Evolutionary conservation across 2,888 invertebrate species (phyloP).

Genomic region (Troides aeacus): DNA sequence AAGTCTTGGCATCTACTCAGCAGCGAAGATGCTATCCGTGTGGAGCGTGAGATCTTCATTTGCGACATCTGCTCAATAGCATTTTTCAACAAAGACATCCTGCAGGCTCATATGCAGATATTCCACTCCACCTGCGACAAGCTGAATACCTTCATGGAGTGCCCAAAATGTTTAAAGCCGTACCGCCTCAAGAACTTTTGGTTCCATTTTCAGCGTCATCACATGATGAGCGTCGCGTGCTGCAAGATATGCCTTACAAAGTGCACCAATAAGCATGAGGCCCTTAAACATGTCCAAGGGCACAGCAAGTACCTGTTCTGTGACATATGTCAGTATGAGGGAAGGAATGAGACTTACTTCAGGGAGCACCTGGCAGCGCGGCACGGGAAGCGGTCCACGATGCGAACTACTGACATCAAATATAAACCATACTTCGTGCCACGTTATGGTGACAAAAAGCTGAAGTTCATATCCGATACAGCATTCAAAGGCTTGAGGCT

Average conservation of each 20-base stretch:
- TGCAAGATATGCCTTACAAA: slow-evolving; percentile 52
- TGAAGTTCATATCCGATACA: slow-evolving; percentile 13
- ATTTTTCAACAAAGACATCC: slow-evolving; percentile 57
- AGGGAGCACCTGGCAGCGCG: slow-evolving; percentile 37
- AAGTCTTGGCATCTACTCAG: slow-evolving; percentile 48
- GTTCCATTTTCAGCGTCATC: slow-evolving; percentile 50
- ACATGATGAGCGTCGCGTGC: slow-evolving; percentile 38
- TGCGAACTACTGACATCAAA: background rate
- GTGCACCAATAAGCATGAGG: slow-evolving; percentile 29
- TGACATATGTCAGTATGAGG: slow-evolving; percentile 42
- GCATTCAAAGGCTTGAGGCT: slow-evolving; percentile 12
- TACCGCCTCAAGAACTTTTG: slow-evolving; percentile 33
- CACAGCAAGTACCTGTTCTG: slow-evolving; percentile 47
- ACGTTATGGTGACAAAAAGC: slow-evolving; percentile 5
- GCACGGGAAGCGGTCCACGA: slow-evolving; percentile 34
- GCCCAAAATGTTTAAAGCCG: slow-evolving; percentile 46
- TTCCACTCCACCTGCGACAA: slow-evolving; percentile 31
- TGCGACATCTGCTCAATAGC: slow-evolving; percentile 50
- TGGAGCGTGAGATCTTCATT: slow-evolving; percentile 54
- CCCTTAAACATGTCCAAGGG: slow-evolving; percentile 41
- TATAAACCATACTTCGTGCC: slow-evolving; percentile 34
- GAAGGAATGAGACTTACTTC: slow-evolving; percentile 36
- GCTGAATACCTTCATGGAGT: slow-evolving; percentile 28
- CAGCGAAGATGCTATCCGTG: slow-evolving; percentile 40
- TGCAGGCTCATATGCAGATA: slow-evolving; percentile 42